Conservation (phyloP, 2,113 vertebrate genomes). For the Formicarius rufipectus region DNA sequence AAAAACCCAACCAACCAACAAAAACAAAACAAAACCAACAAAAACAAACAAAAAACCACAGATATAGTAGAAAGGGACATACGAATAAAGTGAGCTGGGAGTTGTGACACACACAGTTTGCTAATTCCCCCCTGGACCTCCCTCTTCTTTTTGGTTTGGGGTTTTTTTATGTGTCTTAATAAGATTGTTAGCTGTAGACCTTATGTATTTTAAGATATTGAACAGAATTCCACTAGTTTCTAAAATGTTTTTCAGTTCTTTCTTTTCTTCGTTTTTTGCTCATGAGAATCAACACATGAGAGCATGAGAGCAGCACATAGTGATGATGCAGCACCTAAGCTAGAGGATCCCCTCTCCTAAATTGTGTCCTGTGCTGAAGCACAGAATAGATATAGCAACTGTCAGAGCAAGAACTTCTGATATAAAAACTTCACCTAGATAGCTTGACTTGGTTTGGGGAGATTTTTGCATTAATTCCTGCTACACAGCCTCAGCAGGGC, state of each 20-base stretch:
- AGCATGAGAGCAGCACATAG: background rate
- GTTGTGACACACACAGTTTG: background rate
- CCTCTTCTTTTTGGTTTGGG: rapidly evolving
- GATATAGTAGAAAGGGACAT: background rate
- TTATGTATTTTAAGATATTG: background rate
- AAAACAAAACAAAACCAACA: background rate
- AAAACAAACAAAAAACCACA: background rate
- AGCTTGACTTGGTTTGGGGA: background rate
- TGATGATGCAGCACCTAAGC: background rate
- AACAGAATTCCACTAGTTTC: background rate
- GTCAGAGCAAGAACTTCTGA: background rate
- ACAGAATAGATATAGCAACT: background rate
- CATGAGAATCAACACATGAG: background rate
- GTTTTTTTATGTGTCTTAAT: background rate
- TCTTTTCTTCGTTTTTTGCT: background rate
- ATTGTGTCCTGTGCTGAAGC: background rate
- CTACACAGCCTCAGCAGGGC: background rate
- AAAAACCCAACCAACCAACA: background rate
- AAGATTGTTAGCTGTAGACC: background rate
- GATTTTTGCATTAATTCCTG: background rate
- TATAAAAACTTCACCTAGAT: background rate
- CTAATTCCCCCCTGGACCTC: background rate
- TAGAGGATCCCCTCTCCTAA: background rate
- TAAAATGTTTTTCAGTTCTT: background rate
- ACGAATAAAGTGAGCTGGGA: background rate